phyloP scores from a whole-genome alignment of 2,888 invertebrate species.

The Nematopogon swammerdamellus region DNA sequence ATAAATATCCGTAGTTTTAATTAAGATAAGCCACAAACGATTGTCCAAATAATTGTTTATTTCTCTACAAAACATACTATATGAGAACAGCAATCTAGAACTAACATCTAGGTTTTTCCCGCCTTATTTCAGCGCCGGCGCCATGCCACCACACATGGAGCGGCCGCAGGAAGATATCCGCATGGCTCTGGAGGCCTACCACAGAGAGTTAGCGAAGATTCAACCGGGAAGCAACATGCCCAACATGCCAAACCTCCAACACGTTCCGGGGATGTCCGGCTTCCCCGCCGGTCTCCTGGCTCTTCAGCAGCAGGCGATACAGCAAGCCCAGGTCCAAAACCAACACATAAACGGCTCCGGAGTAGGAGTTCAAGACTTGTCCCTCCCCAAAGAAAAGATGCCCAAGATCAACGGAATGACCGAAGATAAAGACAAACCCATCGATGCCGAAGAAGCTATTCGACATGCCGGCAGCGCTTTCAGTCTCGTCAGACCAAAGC shows the following conservation, averaged over 20 bases:
- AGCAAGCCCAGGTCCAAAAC: conserved; percentile 31
- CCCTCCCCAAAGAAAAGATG: conserved; percentile 73
- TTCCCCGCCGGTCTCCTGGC: conserved; percentile 66
- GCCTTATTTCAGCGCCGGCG: conserved; percentile 75
- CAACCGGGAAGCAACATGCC: conserved; percentile 66
- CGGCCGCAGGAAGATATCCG: conserved; percentile 83
- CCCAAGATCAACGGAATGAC: conserved; percentile 63
- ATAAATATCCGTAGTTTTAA: too few species aligned
- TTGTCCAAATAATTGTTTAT: neutral
- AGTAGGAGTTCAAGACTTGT: conserved; percentile 72
- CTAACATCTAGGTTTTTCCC: conserved; percentile 74
- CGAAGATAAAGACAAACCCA: conserved; percentile 63
- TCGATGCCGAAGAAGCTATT: conserved; percentile 65
- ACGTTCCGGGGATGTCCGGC: conserved; percentile 53
- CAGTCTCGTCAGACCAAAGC: conserved; percentile 82
- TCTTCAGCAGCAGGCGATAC: conserved; percentile 65
- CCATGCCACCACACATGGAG: conserved; percentile 57
- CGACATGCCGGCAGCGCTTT: conserved; percentile 81
- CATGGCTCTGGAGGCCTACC: conserved; percentile 87
- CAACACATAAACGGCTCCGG: conserved; percentile 63
- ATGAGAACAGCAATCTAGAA: conserved; percentile 54
- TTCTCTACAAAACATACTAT: conserved; percentile 15
- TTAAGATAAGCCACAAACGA: too few species aligned
- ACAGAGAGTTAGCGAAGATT: conserved; percentile 88
- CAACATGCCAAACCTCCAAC: conserved; percentile 35